phyloP scores from a whole-genome alignment of 2,888 invertebrate genomes.

The Koerneria pararmatus region DNA sequence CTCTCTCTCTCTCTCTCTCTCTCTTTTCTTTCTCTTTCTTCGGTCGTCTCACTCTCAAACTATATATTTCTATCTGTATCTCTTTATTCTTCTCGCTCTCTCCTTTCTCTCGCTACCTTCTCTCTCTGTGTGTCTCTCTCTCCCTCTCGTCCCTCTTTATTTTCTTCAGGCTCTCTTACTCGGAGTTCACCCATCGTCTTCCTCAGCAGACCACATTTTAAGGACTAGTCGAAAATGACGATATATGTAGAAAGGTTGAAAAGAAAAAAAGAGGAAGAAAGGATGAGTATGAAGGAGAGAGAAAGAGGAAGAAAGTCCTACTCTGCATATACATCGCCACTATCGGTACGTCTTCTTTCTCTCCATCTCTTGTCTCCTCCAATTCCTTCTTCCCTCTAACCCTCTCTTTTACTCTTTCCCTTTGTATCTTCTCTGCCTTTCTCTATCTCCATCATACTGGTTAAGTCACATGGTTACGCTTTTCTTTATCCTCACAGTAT shows the following conservation, averaged over 20 bases:
- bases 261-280: neutral
- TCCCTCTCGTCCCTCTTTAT: conserved; percentile 14
- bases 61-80: conserved; percentile 11
- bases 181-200: neutral
- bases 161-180: conserved; percentile 4
- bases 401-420: neutral
- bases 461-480: too few species aligned
- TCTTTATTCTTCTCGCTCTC: conserved; percentile 1
- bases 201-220: neutral
- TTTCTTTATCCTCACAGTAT: too few species aligned
- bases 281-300: conserved; percentile 1
- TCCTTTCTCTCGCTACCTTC: too few species aligned
- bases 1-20: conserved; percentile 2
- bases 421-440: too few species aligned
- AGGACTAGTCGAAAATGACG: neutral
- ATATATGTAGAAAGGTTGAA: neutral
- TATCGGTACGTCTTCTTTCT: neutral
- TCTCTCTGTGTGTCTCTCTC: conserved; percentile 1
- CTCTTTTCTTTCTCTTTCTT: conserved; percentile 9
- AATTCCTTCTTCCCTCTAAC: neutral
- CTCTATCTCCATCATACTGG: neutral
- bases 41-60: conserved; percentile 15
- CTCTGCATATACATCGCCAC: neutral
- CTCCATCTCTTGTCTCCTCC: neutral
- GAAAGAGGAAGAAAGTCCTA: neutral